Evolutionary conservation across 2,888 invertebrate species (phyloP), one percentile per base, ranked within the genome.

Genomic region (Ochropleura plecta): DNA sequence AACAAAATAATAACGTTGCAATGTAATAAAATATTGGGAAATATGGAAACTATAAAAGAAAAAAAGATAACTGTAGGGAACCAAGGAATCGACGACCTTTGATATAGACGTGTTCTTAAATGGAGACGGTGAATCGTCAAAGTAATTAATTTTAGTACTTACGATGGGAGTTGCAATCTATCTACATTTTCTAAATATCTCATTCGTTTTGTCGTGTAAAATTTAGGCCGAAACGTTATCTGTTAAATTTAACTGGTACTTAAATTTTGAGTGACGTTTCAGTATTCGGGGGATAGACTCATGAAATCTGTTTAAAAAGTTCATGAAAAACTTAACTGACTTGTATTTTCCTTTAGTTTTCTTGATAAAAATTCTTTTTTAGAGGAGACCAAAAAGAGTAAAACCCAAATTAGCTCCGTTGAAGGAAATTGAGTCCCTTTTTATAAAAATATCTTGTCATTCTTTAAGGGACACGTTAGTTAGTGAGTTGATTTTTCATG

Each of bases 401-500:
- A 70, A 78, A 78, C 60, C 57, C 59, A 69, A 71, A 78, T 71
- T 63, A 40, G 42, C 20, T 42, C 55, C 66, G 66, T 55, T 18
- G 53, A 30, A 49, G 12, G 65, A 62, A 81, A 62, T 66, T n/a
- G 65, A 60, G 53, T 40, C 42, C 55, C 42, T 53, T 40, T 70
- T 53, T 14, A 10, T 14, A 71, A 70, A 66, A 73, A 76, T 49
- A 68, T 20, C 62, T 59, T 57, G 74, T 75, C 65, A 65, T 73
- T 78, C 51, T 72, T 76, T 71, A 42, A 73, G 71, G 60, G 48
- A 55, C 48, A 74, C 73, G 70, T 79, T 65, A 57, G 70, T 79
- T 65, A 57, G 66, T 18, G 57, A 74, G 75, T 80, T 78, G 79
- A 72, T 79, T 86, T 82, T 84, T 74, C 77, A 79, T 78, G 73